phyloP scores from a whole-genome alignment of 2,888 invertebrate species.

The Caenorhabditis panamensis region DNA sequence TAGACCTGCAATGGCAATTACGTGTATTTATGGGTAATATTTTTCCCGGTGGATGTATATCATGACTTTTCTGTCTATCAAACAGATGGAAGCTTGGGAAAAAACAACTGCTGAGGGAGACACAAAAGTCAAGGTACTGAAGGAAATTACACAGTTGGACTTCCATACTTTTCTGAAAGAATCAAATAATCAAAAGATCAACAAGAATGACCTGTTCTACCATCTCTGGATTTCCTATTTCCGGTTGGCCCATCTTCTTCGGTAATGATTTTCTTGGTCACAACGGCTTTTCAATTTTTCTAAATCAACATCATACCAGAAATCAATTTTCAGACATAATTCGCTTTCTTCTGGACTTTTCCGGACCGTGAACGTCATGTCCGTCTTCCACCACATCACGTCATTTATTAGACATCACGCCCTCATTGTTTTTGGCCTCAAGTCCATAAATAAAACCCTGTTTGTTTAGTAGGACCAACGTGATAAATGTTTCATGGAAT shows the following conservation, averaged over 20 bases:
- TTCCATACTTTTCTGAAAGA: background rate
- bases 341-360: background rate
- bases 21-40: conserved; percentile 20
- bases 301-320: too few relatives aligned
- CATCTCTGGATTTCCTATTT: too few relatives aligned
- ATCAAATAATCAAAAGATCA: background rate
- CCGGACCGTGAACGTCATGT: background rate
- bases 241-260: too few relatives aligned
- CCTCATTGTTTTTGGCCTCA: conserved; percentile 16
- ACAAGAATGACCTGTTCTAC: too few relatives aligned
- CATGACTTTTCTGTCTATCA: conserved; percentile 26
- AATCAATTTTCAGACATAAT: background rate
- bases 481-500: conserved; percentile 31
- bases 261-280: too few relatives aligned
- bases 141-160: background rate
- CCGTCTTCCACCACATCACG: background rate
- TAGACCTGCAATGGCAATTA: conserved; percentile 51
- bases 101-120: background rate
- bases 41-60: background rate
- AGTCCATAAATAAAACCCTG: conserved; percentile 24
- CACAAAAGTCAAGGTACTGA: background rate
- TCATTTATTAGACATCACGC: conserved; percentile 27
- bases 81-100: background rate
- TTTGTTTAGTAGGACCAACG: conserved; percentile 25
- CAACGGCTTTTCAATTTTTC: too few relatives aligned